These are phyloP conservation scores for Cheilosia impressa DNA, from an alignment of 2,888 invertebrate species.

Conservation along the genomic window DNA sequence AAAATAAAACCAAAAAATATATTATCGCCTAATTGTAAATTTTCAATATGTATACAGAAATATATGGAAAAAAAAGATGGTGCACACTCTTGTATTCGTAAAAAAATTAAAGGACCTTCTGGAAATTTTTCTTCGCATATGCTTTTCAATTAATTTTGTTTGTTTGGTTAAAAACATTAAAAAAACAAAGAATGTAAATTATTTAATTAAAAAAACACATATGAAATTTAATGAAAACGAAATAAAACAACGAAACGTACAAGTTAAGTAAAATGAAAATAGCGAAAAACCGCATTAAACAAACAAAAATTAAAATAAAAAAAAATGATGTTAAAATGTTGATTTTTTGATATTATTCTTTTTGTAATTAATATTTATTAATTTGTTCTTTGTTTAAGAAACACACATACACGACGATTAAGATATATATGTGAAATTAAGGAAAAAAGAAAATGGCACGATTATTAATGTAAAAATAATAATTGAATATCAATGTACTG, in stretches of 20 bases:
- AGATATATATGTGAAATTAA: constrained; percentile 75
- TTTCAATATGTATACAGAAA: constrained; percentile 61
- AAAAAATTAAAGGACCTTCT: constrained; percentile 79
- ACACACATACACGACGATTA: constrained; percentile 83
- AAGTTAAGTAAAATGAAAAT: constrained; percentile 72
- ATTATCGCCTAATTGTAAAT: constrained; percentile 63
- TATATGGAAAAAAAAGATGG: constrained; percentile 71
- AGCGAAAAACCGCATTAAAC: constrained; percentile 69
- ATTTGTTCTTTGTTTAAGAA: constrained; percentile 76
- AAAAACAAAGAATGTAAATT: constrained; percentile 61
- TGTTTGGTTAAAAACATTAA: constrained; percentile 64
- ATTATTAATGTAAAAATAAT: constrained; percentile 71
- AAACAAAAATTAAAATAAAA: constrained; percentile 68
- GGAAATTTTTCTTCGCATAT: constrained; percentile 45
- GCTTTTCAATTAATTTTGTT: constrained; percentile 61
- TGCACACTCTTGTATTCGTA: constrained; percentile 83
- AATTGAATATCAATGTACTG: constrained; percentile 73
- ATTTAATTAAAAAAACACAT: constrained; percentile 47
- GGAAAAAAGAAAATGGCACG: constrained; percentile 70
- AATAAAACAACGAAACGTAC: constrained; percentile 65
- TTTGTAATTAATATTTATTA: constrained; percentile 69
- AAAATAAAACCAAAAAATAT: constrained; percentile 67
- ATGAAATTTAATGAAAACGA: constrained; percentile 66
- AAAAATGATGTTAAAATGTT: constrained; percentile 62
- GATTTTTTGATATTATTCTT: constrained; percentile 28